Evolutionary conservation across 2,797 vertebrate species (phyloP), one percentile per base, ranked within the genome.

Genomic region (Cercopithecus hamlyni): DNA sequence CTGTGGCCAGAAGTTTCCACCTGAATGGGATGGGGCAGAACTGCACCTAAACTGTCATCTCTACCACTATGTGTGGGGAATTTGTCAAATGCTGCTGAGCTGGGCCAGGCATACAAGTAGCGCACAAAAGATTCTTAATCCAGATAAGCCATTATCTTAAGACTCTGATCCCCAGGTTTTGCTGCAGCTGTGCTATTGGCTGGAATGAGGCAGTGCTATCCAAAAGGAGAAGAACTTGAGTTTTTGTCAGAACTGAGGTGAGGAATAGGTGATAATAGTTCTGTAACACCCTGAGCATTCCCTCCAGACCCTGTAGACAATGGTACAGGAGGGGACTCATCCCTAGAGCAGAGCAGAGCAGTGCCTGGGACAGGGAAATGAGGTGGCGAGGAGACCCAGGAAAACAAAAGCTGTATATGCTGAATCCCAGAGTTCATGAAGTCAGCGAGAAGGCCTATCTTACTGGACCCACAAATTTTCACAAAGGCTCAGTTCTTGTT

Each of bases 1-100:
- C 20, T 7, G 13, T 3, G 3, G 5, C 36, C 33, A 26, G 61
- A 75, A 39, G 17, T 26, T 73, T 50, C 39, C 24, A 43, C 19
- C 39, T 58, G 41, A 2, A 1, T 6, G 22, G 6, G 33, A n/a
- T 58, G 13, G 27, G 22, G 10, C 48, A 41, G 4, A 41, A 26
- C 15, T 8, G 2, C 17, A 58, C 27, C 4, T 45, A 30, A 61
- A 33, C 11, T 50, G 2, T 82, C n/a, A 45, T 45, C 73, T 73
- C 30, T 50, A 43, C 2, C 4, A 7, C 45, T 52, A 0, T 70
- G 15, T 2, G 0, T 15, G 20, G 50, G 85, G n/a, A 41, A 1
- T 20, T 64, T 48, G 27, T 48, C 17, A 45, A 57, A 19, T 39
- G 41, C 8, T 30, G 2, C 17, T n/a, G 27, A 19, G 1, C 43